Percentiles rank a stretch among this genome's conserved stretches.
These are phyloP conservation scores for crab-eating macaque (Macaca fascicularis) DNA, from an alignment of 2,113 vertebrate genomes.

Conservation along the genomic window DNA sequence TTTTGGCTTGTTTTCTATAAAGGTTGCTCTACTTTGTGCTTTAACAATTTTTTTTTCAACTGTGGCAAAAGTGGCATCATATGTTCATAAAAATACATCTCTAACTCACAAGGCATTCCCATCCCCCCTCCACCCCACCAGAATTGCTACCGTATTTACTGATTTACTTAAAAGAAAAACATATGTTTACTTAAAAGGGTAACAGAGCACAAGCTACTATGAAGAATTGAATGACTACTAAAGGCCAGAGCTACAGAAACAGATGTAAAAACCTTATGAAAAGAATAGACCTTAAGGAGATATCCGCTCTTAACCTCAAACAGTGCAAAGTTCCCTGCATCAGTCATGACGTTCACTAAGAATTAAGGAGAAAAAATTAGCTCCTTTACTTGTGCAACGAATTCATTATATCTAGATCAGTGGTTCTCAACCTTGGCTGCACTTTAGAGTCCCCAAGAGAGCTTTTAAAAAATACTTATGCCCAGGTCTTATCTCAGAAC, in stretches of 20 bases:
- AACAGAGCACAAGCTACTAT: background rate
- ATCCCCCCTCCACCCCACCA: too few species aligned
- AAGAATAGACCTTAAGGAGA: background rate
- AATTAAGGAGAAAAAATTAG: background rate
- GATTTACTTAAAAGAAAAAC: background rate
- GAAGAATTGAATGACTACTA: background rate
- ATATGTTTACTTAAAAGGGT: background rate
- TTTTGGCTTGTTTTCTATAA: background rate
- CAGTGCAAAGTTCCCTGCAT: background rate
- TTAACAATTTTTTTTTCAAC: background rate
- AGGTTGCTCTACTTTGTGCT: background rate
- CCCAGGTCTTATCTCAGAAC: slow-evolving; percentile 36
- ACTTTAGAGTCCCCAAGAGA: slow-evolving; percentile 49
- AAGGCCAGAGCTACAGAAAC: background rate
- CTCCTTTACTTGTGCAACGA: slow-evolving; percentile 33
- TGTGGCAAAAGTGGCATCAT: background rate
- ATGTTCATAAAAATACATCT: background rate
- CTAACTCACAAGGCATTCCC: background rate
- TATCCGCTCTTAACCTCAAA: slow-evolving; percentile 11
- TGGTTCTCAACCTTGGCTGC: slow-evolving; percentile 39
- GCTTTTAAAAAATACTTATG: slow-evolving; percentile 57
- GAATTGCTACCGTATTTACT: background rate
- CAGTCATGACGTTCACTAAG: background rate
- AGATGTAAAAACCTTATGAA: background rate
- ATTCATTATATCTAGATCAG: slow-evolving; percentile 34